Evolutionary conservation across 1,140 invertebrate species (phyloP).

Genomic region (Dufourea novaeangliae): DNA sequence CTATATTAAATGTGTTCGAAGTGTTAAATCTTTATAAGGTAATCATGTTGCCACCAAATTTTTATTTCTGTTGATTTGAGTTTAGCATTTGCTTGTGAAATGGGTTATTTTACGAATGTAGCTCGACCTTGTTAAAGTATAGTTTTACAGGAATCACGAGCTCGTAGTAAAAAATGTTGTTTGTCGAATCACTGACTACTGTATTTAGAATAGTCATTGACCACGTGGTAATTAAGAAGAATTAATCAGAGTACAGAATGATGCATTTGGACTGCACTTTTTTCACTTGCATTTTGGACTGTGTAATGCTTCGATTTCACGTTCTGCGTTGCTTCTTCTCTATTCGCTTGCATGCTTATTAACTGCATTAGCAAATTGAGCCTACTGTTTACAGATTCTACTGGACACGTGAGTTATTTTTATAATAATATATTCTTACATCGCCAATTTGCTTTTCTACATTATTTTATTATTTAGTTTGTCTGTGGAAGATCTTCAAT

Average conservation of each 20-base stretch:
- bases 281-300: neutral
- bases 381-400: neutral
- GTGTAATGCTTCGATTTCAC: neutral
- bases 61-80: too few species aligned
- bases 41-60: too few species aligned
- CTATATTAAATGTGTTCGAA: too few species aligned
- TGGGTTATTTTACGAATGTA: too few species aligned
- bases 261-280: slow-evolving; percentile 6
- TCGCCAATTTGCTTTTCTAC: neutral
- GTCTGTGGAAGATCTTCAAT: neutral
- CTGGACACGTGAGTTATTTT: neutral
- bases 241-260: neutral
- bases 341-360: neutral
- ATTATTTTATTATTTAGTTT: neutral
- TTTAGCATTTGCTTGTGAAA: too few species aligned
- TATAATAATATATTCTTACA: neutral
- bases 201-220: too few species aligned
- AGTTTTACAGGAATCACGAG: too few species aligned
- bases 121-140: too few species aligned
- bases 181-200: too few species aligned
- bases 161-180: too few species aligned
- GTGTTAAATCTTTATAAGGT: too few species aligned
- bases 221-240: too few species aligned
- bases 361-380: slow-evolving; percentile 2
- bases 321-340: neutral